These are phyloP conservation scores for Helarctos malayanus DNA, from an alignment of 2,797 vertebrate species.

Conservation along the genomic window DNA sequence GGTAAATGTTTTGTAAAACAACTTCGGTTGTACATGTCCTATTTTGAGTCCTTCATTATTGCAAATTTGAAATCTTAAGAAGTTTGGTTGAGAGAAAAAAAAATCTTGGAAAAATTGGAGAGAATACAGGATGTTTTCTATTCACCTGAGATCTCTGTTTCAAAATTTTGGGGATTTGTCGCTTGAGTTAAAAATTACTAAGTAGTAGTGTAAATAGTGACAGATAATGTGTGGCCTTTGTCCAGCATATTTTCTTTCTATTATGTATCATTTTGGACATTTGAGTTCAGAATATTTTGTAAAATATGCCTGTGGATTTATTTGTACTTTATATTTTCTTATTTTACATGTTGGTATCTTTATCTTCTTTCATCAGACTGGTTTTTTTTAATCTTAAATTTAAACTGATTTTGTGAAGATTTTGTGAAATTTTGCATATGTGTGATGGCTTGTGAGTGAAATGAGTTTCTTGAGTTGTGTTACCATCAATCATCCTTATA, in stretches of 20 bases:
- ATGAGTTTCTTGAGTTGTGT: slow-evolving; percentile 43
- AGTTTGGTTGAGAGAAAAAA: slow-evolving; percentile 51
- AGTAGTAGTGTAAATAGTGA: slow-evolving; percentile 4
- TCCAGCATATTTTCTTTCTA: neutral
- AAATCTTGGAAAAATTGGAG: neutral
- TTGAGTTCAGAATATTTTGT: slow-evolving; percentile 58
- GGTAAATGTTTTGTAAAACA: slow-evolving; percentile 63
- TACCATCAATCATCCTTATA: slow-evolving; percentile 38
- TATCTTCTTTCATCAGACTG: slow-evolving; percentile 47
- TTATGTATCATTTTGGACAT: slow-evolving; percentile 53
- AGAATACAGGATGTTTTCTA: neutral
- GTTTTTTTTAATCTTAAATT: slow-evolving; percentile 54
- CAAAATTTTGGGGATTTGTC: slow-evolving; percentile 3
- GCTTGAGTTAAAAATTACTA: slow-evolving; percentile 46
- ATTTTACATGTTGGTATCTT: neutral
- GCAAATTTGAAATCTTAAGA: neutral
- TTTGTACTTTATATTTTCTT: slow-evolving; percentile 41
- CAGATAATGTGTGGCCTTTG: slow-evolving; percentile 32
- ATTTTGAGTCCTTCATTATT: slow-evolving; percentile 56
- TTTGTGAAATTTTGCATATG: slow-evolving; percentile 45
- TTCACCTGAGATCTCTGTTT: neutral
- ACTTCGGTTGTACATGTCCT: slow-evolving; percentile 13
- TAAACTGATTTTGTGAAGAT: slow-evolving; percentile 44
- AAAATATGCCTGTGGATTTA: slow-evolving; percentile 32
- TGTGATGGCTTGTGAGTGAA: slow-evolving; percentile 23